A percentile compares a stretch with the other conserved stretches of the same genome.
phyloP scores from a whole-genome alignment of 1,140 invertebrate species.

The Panagrolaimus sp. region DNA sequence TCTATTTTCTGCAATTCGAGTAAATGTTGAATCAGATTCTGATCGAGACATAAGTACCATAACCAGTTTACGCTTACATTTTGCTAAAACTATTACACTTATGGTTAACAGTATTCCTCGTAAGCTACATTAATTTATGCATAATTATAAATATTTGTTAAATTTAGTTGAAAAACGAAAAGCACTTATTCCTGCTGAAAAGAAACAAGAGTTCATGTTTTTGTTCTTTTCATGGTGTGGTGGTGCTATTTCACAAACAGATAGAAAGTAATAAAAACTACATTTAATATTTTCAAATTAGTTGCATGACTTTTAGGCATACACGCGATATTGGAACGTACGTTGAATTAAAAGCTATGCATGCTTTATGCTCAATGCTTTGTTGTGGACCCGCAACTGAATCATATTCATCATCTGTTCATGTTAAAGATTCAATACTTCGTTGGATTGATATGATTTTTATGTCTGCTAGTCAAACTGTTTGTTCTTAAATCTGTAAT shows the following conservation, averaged over 20 bases:
- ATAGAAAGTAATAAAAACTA: slow-evolving; percentile 53
- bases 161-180: slow-evolving; percentile 75
- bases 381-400: slow-evolving; percentile 92
- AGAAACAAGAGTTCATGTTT: slow-evolving; percentile 78
- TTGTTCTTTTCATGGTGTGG: slow-evolving; percentile 90
- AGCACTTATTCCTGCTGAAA: slow-evolving; percentile 76
- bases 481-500: slow-evolving; percentile 59
- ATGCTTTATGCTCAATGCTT: slow-evolving; percentile 83
- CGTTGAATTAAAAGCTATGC: slow-evolving; percentile 68
- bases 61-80: slow-evolving; percentile 81
- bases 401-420: slow-evolving; percentile 63
- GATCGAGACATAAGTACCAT: slow-evolving; percentile 65
- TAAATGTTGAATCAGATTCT: slow-evolving; percentile 81
- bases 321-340: slow-evolving; percentile 62
- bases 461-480: slow-evolving; percentile 78
- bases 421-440: slow-evolving; percentile 78
- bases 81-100: slow-evolving; percentile 85
- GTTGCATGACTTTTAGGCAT: slow-evolving; percentile 28
- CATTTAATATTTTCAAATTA: slow-evolving; percentile 18
- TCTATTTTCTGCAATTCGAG: slow-evolving; percentile 85
- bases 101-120: slow-evolving; percentile 84
- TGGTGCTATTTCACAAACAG: slow-evolving; percentile 63
- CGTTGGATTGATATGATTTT: slow-evolving; percentile 85
- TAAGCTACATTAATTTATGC: slow-evolving; percentile 64
- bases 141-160: neutral